phyloP scores from a whole-genome alignment of 2,888 invertebrate species.

The Tenodera sinensis region DNA sequence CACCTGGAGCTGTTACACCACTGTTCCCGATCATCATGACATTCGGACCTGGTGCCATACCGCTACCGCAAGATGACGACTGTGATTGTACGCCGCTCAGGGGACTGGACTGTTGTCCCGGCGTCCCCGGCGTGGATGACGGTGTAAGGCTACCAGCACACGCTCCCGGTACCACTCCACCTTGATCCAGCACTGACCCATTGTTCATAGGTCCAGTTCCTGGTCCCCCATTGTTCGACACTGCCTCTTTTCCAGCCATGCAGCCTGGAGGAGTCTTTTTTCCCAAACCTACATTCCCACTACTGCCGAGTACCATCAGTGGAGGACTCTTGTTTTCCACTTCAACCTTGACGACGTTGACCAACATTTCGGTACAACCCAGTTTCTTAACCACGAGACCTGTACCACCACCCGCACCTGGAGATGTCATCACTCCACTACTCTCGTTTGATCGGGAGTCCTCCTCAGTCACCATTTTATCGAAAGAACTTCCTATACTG shows the following conservation, averaged over 20 bases:
- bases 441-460: conserved; percentile 68
- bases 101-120: conserved; percentile 42
- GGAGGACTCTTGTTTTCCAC: conserved; percentile 24
- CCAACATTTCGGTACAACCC: conserved; percentile 20
- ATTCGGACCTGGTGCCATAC: conserved; percentile 44
- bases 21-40: conserved; percentile 2
- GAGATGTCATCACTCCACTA: conserved; percentile 7
- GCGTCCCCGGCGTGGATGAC: conserved; percentile 31
- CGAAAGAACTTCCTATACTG: conserved; percentile 62
- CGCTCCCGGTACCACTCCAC: conserved; percentile 10
- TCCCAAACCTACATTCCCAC: background rate
- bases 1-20: conserved; percentile 32
- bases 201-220: conserved; percentile 12
- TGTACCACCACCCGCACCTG: background rate
- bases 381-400: conserved; percentile 19
- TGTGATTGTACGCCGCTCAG: conserved; percentile 41
- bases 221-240: background rate
- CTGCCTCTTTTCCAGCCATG: background rate
- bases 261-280: background rate
- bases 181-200: background rate
- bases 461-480: conserved; percentile 69
- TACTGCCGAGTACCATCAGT: background rate
- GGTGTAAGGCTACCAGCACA: conserved; percentile 43
- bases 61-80: conserved; percentile 55
- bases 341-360: conserved; percentile 31